A percentile compares a stretch with the other conserved stretches of the same genome.
These are phyloP conservation scores for Malachius bipustulatus DNA, from an alignment of 2,888 invertebrate species.

Conservation along the genomic window DNA sequence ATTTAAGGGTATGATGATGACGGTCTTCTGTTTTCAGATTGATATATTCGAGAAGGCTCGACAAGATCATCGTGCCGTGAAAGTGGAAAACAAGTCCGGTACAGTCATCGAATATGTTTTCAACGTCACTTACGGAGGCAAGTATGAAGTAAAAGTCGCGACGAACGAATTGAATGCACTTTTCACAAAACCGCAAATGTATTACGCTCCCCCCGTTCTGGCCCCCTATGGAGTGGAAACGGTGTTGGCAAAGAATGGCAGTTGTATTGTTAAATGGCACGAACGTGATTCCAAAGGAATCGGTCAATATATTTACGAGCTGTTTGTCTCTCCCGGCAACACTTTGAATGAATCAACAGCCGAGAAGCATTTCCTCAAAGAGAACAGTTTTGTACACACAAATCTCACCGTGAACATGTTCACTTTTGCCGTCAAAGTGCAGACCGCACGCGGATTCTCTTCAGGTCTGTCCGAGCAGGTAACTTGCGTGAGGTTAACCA, in stretches of 20 bases:
- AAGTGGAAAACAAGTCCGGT: conserved; percentile 25
- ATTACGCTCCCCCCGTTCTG: conserved; percentile 44
- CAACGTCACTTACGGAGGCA: conserved; percentile 38
- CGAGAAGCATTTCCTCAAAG: conserved; percentile 38
- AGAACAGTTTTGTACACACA: conserved; percentile 45
- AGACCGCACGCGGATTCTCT: conserved; percentile 48
- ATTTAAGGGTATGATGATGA: too few relatives aligned
- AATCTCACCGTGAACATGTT: conserved; percentile 44
- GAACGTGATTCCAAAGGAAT: conserved; percentile 35
- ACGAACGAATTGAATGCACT: conserved; percentile 39
- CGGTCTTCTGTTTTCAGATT: conserved; percentile 37
- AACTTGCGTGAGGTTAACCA: too few relatives aligned
- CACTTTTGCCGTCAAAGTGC: conserved; percentile 51
- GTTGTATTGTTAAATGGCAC: conserved; percentile 55
- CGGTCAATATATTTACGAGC: conserved; percentile 44
- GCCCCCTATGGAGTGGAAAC: conserved; percentile 54
- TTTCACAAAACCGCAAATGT: conserved; percentile 39
- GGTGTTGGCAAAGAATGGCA: conserved; percentile 46
- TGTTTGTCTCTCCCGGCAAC: conserved; percentile 44
- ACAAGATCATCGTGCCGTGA: too few relatives aligned
- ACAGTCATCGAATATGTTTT: conserved; percentile 41
- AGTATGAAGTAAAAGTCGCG: conserved; percentile 42
- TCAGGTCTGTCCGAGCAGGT: conserved; percentile 52
- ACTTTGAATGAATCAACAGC: conserved; percentile 40
- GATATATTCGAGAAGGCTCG: conserved; percentile 40